phyloP scores from a whole-genome alignment of 1,140 invertebrate genomes.

The Epicauta chinensis region DNA sequence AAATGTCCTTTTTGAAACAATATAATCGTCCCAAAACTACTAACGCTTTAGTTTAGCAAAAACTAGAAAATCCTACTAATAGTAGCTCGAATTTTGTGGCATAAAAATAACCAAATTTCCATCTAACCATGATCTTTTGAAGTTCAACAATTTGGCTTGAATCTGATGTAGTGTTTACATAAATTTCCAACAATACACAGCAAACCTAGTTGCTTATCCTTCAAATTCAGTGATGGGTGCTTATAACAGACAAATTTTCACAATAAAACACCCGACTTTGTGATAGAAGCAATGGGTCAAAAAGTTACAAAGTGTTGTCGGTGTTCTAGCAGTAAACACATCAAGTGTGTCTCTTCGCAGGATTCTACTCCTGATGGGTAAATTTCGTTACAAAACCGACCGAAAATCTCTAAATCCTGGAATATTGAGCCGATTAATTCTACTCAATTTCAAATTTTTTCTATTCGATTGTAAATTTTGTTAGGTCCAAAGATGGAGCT shows the following conservation, averaged over 20 bases:
- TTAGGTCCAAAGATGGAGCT: slow-evolving; percentile 39
- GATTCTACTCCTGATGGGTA: slow-evolving; percentile 16
- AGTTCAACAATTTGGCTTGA: slow-evolving; percentile 9
- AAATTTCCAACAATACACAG: neutral
- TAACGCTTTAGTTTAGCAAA: no score
- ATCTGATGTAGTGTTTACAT: neutral
- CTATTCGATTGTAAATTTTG: neutral
- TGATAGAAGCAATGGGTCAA: slow-evolving; percentile 13
- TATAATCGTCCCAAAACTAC: no score
- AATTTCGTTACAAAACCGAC: neutral
- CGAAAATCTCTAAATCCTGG: neutral
- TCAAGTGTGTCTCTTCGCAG: slow-evolving; percentile 8
- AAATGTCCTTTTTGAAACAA: neutral
- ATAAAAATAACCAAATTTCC: no score
- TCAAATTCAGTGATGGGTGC: neutral
- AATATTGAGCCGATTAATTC: no score
- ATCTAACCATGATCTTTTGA: neutral
- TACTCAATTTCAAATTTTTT: neutral
- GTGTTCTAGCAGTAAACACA: slow-evolving; percentile 16
- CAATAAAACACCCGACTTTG: neutral
- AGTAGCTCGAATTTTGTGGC: no score
- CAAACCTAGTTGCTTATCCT: neutral
- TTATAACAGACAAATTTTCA: neutral
- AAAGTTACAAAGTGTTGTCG: slow-evolving; percentile 20
- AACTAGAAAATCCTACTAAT: no score